Percentiles rank a stretch among this genome's conserved stretches.
Conservation (phyloP, 2,797 vertebrate species). For the Todus mexicanus region DNA sequence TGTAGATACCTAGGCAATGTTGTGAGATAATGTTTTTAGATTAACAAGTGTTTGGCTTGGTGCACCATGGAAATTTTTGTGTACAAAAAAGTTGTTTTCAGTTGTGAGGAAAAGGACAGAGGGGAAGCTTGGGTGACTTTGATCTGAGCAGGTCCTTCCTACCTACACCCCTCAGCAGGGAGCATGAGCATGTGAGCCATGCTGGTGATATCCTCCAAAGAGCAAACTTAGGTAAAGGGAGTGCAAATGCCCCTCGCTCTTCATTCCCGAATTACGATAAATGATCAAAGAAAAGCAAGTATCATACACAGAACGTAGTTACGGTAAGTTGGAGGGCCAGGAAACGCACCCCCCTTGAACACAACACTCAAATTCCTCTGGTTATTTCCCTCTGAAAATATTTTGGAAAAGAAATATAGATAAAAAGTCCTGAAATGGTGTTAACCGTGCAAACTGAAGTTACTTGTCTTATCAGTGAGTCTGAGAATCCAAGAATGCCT, state of each 20-base stretch:
- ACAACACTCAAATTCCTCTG: not conserved
- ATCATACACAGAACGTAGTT: not conserved
- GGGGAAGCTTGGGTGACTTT: not conserved
- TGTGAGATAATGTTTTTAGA: not conserved
- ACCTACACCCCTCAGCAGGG: not conserved
- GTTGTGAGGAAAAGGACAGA: not conserved
- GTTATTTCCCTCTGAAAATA: not conserved
- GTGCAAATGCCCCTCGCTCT: not conserved
- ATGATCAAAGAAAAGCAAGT: not conserved
- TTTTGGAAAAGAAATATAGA: not conserved
- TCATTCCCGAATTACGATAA: not conserved
- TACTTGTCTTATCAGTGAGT: not conserved
- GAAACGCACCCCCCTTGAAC: not conserved
- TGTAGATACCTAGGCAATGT: not conserved
- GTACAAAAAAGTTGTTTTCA: not conserved
- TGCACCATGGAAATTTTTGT: not conserved
- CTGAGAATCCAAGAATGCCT: not conserved
- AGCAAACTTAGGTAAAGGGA: not conserved
- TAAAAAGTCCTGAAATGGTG: not conserved
- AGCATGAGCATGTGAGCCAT: rapidly evolving
- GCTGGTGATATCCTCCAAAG: rapidly evolving
- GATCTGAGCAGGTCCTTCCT: not conserved
- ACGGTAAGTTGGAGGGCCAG: not conserved
- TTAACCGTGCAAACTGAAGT: not conserved
- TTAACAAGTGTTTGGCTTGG: not conserved